Evolutionary conservation across 2,113 vertebrate genomes (phyloP), one percentile per base, ranked within the genome.

Genomic region (Albula goreensis): DNA sequence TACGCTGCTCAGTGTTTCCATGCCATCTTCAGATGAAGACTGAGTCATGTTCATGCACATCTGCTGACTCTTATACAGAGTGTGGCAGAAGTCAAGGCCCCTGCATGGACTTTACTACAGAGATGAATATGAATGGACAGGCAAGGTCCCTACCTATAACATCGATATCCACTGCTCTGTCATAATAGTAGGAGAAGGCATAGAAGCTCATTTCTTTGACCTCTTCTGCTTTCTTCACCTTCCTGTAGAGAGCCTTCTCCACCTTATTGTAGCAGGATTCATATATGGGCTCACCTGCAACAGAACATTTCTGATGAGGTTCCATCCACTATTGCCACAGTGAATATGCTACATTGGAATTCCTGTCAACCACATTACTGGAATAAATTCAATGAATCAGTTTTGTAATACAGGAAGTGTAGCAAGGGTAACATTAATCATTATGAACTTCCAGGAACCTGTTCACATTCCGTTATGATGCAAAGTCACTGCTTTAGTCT

Each of bases 181-280:
- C 97, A 1, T 98, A 98, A 90, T 99, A 99, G 91, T 96, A 99
- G 80, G 97, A 98, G 91, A 99, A 99, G 2, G 97, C 97, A 78
- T 98, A 99, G 87, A 99, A 98, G 50, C 97, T 94, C 85, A 96
- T 80, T 10, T 94, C 87, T 12, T 93, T 94, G 1, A 93, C 95
- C 88, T 97, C 97, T 0, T 91, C 89, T 2, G 92, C 93, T 85
- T 89, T 94, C 48, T 93, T 91, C 79, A 99, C 95, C 88, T 95
- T 97, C 81, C 86, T 93, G 79, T 88, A 95, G 17, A 99, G 95
- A 89, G 97, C 85, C 88, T 97, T 96, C 8, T 95, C 92, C 86
- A 99, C 97, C 85, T 95, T 95, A 83, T 74, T 90, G 12, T 91
- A 93, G 86, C 98, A 99, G 22, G 96, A 94, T 86, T 97, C 93